A percentile compares a stretch with the other conserved stretches of the same genome.
phyloP scores from a whole-genome alignment of 1,140 invertebrate species.

The Camponotus floridanus region DNA sequence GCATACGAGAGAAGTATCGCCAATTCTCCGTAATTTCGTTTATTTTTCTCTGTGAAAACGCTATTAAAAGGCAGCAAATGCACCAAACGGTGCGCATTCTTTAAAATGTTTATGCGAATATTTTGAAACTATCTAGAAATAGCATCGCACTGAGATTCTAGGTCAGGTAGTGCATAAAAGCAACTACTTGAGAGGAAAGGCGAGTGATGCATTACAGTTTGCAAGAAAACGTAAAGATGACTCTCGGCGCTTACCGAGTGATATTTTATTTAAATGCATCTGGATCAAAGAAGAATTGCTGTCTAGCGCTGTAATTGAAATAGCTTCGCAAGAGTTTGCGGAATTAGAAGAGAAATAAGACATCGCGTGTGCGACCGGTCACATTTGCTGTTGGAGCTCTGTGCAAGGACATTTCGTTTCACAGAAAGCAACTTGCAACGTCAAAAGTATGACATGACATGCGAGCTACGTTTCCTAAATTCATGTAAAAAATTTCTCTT shows the following conservation, averaged over 20 bases:
- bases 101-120: conserved; percentile 46
- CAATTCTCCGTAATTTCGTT: not conserved
- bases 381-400: not conserved
- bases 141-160: conserved; percentile 72
- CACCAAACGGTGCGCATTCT: conserved; percentile 49
- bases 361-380: conserved; percentile 8
- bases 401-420: not conserved
- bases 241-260: conserved; percentile 34
- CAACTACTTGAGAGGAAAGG: not conserved
- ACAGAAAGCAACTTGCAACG: not conserved
- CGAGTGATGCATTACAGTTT: conserved; percentile 35
- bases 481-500: not conserved
- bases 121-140: conserved; percentile 76
- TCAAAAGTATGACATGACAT: not conserved
- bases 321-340: not conserved
- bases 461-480: not conserved
- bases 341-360: conserved; percentile 40
- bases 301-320: conserved; percentile 36
- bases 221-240: conserved; percentile 53
- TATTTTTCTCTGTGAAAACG: conserved; percentile 28
- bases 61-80: conserved; percentile 61
- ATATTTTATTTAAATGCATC: conserved; percentile 60
- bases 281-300: conserved; percentile 54
- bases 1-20: not conserved
- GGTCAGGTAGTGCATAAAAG: conserved; percentile 75